Conservation (phyloP, 2,797 vertebrate genomes). For the Melanotaenia trifasciata region DNA sequence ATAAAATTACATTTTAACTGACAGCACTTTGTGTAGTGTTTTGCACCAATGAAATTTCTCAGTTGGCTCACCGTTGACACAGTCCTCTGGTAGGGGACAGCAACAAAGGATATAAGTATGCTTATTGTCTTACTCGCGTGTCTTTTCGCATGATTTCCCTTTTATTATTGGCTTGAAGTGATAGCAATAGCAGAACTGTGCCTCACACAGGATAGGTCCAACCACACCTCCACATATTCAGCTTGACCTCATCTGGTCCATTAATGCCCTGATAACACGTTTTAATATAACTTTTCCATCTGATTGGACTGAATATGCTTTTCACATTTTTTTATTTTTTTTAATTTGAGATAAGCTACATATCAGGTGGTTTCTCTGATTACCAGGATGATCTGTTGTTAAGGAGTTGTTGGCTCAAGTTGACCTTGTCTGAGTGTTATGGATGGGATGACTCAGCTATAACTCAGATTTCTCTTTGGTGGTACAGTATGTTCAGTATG, state of each 20-base stretch:
- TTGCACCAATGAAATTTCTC: background rate
- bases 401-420: constrained; percentile 8
- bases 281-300: background rate
- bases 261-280: background rate
- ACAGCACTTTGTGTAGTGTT: background rate
- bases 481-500: background rate
- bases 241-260: background rate
- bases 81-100: background rate
- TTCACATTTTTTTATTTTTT: background rate
- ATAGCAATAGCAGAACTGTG: constrained; percentile 1
- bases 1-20: background rate
- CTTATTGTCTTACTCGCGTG: constrained; percentile 18
- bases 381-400: constrained; percentile 21
- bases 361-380: constrained; percentile 10
- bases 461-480: constrained; percentile 6
- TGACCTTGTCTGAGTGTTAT: constrained; percentile 18
- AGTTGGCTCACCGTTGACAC: background rate
- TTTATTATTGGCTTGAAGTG: constrained; percentile 3
- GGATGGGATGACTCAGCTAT: constrained; percentile 14
- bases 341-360: constrained; percentile 10
- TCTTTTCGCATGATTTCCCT: constrained; percentile 36
- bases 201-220: background rate
- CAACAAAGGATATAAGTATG: constrained; percentile 22
- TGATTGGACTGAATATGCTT: background rate
- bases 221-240: constrained; percentile 16